Conservation (phyloP, 2,113 vertebrate species). For the Nycticebus coucang region DNA sequence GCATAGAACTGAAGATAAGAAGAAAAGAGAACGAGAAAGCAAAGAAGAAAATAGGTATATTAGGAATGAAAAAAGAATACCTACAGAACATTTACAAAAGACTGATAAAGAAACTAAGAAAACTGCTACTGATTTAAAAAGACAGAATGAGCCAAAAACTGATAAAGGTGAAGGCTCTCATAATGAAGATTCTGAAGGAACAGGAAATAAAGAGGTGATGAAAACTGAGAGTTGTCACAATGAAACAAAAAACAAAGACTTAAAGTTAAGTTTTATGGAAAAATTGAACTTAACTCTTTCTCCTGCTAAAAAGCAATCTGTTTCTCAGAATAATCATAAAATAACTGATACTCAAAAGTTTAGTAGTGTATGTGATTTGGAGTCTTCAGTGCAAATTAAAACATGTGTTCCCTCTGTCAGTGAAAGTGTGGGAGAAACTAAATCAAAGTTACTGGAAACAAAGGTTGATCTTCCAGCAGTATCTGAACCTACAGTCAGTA, state of each 20-base stretch:
- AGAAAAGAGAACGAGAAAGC: conserved; percentile 85
- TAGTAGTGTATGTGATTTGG: neutral
- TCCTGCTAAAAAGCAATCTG: conserved; percentile 90
- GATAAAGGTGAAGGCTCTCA: conserved; percentile 64
- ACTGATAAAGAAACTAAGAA: conserved; percentile 79
- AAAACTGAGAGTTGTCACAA: conserved; percentile 68
- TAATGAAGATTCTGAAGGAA: conserved; percentile 57
- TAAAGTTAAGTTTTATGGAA: conserved; percentile 98
- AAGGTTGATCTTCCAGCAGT: conserved; percentile 17
- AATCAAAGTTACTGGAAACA: conserved; percentile 31
- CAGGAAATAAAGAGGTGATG: conserved; percentile 44
- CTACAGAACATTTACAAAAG: conserved; percentile 70
- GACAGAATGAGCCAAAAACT: conserved; percentile 59
- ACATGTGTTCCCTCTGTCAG: conserved; percentile 28
- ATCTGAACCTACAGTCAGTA: neutral
- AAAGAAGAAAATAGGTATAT: conserved; percentile 81
- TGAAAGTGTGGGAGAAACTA: conserved; percentile 55
- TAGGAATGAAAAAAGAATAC: conserved; percentile 80
- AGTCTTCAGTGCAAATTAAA: conserved; percentile 64
- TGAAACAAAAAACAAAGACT: conserved; percentile 83
- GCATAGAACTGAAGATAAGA: conserved; percentile 86
- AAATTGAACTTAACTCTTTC: conserved; percentile 97
- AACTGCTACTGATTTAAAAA: conserved; percentile 63
- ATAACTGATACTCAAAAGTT: conserved; percentile 57
- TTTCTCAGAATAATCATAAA: conserved; percentile 65